These are phyloP conservation scores for Pteropus alecto DNA, from an alignment of 2,113 vertebrate genomes.

Conservation along the genomic window DNA sequence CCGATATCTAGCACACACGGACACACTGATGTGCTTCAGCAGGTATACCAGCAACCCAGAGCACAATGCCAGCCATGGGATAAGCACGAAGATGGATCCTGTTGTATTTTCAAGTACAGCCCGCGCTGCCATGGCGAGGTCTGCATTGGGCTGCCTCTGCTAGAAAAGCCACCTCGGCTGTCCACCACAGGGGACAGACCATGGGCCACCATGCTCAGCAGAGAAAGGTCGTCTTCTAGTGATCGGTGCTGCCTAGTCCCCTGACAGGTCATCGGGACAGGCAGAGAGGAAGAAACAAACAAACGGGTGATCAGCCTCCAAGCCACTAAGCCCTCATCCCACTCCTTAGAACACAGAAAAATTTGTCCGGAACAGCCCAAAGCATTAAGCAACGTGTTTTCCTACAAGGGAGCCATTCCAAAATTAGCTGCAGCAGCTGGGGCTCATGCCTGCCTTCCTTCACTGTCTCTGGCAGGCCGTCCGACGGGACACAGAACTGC, in stretches of 20 bases:
- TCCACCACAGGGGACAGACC: not conserved
- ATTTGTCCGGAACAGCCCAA: not conserved
- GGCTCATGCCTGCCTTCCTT: not conserved
- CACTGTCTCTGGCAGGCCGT: not conserved
- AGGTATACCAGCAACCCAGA: not conserved
- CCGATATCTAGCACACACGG: fast-evolving
- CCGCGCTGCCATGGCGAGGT: not conserved
- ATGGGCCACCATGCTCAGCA: not conserved
- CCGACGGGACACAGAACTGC: not conserved
- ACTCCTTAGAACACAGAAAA: not conserved
- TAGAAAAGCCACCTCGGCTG: not conserved
- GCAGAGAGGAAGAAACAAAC: not conserved
- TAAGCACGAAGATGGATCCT: not conserved
- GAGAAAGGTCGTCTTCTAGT: not conserved
- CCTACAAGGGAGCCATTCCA: not conserved
- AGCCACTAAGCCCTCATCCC: not conserved
- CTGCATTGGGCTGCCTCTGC: not conserved
- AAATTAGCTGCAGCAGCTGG: not conserved
- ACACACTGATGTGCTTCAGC: not conserved
- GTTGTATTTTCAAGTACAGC: not conserved
- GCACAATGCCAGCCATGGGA: not conserved
- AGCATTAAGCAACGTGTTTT: not conserved
- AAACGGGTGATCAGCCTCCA: not conserved
- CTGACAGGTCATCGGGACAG: not conserved
- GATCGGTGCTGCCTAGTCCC: not conserved